Percentiles rank a stretch among this genome's conserved stretches.
These are phyloP conservation scores for Neostethus bicornis DNA, from an alignment of 2,797 vertebrate genomes.

Conservation along the genomic window DNA sequence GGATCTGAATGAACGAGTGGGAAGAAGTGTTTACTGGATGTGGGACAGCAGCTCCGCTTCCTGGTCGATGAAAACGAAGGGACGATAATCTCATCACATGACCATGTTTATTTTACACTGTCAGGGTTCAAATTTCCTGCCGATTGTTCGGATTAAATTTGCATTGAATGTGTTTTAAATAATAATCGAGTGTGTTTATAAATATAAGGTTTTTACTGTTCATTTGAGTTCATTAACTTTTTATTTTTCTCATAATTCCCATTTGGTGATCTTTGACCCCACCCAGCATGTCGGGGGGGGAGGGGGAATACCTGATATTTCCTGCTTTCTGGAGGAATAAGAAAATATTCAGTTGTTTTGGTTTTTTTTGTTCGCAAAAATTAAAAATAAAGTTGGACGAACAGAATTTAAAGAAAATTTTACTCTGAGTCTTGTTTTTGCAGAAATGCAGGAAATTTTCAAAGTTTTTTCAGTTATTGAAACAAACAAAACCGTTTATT, in stretches of 20 bases:
- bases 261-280: conserved; percentile 8
- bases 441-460: neutral
- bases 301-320: too few relatives aligned
- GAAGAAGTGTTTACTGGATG: conserved; percentile 29
- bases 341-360: too few relatives aligned
- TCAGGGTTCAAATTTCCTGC: conserved; percentile 17
- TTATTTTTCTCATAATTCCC: conserved; percentile 22
- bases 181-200: conserved; percentile 1
- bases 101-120: conserved; percentile 9
- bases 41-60: conserved; percentile 34
- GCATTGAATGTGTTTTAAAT: neutral
- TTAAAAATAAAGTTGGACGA: neutral
- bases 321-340: conserved; percentile 1
- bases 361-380: too few relatives aligned
- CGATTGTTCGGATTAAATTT: conserved; percentile 12
- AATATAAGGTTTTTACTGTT: neutral
- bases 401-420: neutral
- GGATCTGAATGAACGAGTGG: conserved; percentile 26
- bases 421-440: neutral
- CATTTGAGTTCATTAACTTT: conserved; percentile 12
- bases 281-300: conserved; percentile 24
- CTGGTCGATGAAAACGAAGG: conserved; percentile 27
- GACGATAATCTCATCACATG: conserved; percentile 3
- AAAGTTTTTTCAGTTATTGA: neutral
- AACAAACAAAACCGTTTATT: too few relatives aligned